Percentiles rank a stretch among this genome's conserved stretches.
Evolutionary conservation across 2,797 vertebrate species (phyloP).

Genomic region (Acipenser ruthenus): DNA sequence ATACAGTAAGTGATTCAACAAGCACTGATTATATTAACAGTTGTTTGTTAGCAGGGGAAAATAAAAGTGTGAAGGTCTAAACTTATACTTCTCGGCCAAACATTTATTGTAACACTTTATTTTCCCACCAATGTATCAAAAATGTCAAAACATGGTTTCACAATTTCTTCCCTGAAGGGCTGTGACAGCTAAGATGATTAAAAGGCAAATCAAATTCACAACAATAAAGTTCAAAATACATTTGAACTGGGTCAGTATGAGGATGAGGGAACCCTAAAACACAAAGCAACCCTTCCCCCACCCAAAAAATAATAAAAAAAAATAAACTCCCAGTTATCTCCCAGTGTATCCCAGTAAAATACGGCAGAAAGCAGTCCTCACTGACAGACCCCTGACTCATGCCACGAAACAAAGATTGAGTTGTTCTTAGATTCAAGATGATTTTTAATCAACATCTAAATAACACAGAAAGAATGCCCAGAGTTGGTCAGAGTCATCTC

Average conservation of each 20-base stretch:
- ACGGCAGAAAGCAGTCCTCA: neutral
- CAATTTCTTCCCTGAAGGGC: neutral
- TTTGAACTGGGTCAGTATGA: neutral
- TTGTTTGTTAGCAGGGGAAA: no score
- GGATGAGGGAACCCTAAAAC: conserved; percentile 1
- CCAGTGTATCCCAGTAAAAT: neutral
- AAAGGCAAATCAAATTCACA: conserved; percentile 17
- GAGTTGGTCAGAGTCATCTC: no score
- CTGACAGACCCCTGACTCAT: neutral
- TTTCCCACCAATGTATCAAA: conserved; percentile 10
- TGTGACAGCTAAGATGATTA: neutral
- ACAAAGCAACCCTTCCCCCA: no score
- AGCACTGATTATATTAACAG: no score
- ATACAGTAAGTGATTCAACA: no score
- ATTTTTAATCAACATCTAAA: no score
- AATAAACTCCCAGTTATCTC: no score
- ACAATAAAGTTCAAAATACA: conserved; percentile 2
- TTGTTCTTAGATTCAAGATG: no score
- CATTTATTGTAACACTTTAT: neutral
- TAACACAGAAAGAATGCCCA: no score
- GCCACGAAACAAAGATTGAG: neutral
- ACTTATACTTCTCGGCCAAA: no score
- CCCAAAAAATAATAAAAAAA: no score
- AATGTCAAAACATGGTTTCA: conserved; percentile 7
- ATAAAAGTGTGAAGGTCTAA: no score